Evolutionary conservation across 2,888 invertebrate genomes (phyloP).

Genomic region (Drosophila anceps): DNA sequence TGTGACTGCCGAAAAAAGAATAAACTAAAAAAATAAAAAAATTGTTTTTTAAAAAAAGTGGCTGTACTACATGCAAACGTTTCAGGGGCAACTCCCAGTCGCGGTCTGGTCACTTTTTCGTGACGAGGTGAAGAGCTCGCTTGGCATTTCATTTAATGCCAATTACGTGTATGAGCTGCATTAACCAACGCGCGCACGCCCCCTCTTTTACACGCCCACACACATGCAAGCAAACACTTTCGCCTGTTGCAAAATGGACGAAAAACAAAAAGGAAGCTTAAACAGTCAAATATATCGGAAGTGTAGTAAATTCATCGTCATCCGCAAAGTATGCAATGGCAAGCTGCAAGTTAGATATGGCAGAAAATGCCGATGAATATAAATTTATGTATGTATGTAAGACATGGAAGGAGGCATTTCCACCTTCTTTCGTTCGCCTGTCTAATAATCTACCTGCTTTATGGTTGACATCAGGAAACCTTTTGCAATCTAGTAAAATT

Average conservation of each 20-base stretch:
- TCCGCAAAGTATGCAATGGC: slow-evolving; percentile 64
- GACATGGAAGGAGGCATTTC: too few relatives aligned
- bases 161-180: slow-evolving; percentile 81
- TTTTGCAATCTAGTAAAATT: too few relatives aligned
- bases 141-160: slow-evolving; percentile 80
- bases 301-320: slow-evolving; percentile 37
- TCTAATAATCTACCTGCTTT: too few relatives aligned
- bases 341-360: slow-evolving; percentile 34
- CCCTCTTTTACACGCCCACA: slow-evolving; percentile 31
- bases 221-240: slow-evolving; percentile 57
- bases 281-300: slow-evolving; percentile 38
- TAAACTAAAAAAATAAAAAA: slow-evolving; percentile 67
- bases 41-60: slow-evolving; percentile 29
- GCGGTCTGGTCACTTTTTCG: slow-evolving; percentile 49
- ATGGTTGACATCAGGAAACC: too few relatives aligned
- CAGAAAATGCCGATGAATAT: slow-evolving; percentile 19
- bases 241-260: slow-evolving; percentile 51
- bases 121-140: slow-evolving; percentile 23
- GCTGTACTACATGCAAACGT: slow-evolving; percentile 35
- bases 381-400: too few relatives aligned
- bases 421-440: too few relatives aligned
- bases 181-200: slow-evolving; percentile 64
- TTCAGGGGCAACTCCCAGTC: slow-evolving; percentile 26
- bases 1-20: slow-evolving; percentile 66
- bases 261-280: slow-evolving; percentile 37